A percentile compares a stretch with the other conserved stretches of the same genome.
phyloP scores from a whole-genome alignment of 2,113 vertebrate genomes.

The Myrmophylax atrothorax region DNA sequence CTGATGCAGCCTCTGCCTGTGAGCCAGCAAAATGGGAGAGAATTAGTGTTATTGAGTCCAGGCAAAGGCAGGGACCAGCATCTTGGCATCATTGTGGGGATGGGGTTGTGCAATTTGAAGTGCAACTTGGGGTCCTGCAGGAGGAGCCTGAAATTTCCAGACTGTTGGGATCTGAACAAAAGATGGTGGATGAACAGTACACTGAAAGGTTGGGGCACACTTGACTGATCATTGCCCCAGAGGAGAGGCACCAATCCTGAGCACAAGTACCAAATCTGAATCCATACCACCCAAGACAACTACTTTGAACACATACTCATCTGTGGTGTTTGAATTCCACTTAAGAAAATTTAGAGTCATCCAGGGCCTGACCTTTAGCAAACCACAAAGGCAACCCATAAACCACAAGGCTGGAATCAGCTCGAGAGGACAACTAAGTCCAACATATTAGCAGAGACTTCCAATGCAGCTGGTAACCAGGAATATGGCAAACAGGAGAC shows the following conservation, averaged over 20 bases:
- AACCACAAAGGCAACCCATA: constrained; percentile 69
- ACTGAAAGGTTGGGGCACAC: too few species aligned
- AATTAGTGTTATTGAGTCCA: constrained; percentile 23
- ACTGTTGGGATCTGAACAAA: background rate
- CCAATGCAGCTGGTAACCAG: background rate
- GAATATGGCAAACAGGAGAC: background rate
- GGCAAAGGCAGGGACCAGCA: constrained; percentile 11
- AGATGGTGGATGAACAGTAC: background rate
- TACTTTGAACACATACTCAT: background rate
- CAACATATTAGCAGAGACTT: constrained; percentile 27
- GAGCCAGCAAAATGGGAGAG: constrained; percentile 49
- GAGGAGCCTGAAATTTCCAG: background rate
- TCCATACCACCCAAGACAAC: constrained; percentile 20
- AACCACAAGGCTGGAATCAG: constrained; percentile 62
- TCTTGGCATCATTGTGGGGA: background rate
- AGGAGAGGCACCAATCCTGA: background rate
- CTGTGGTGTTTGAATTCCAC: constrained; percentile 51
- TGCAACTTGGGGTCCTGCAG: background rate
- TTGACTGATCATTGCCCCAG: background rate
- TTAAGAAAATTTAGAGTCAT: constrained; percentile 62
- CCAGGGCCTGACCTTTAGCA: constrained; percentile 62
- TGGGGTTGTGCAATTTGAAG: background rate
- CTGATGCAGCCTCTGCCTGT: constrained; percentile 34
- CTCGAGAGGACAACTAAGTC: constrained; percentile 13
- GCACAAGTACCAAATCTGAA: background rate